Conservation (phyloP, 2,888 invertebrate species). For the Drosophila paracracens region DNA sequence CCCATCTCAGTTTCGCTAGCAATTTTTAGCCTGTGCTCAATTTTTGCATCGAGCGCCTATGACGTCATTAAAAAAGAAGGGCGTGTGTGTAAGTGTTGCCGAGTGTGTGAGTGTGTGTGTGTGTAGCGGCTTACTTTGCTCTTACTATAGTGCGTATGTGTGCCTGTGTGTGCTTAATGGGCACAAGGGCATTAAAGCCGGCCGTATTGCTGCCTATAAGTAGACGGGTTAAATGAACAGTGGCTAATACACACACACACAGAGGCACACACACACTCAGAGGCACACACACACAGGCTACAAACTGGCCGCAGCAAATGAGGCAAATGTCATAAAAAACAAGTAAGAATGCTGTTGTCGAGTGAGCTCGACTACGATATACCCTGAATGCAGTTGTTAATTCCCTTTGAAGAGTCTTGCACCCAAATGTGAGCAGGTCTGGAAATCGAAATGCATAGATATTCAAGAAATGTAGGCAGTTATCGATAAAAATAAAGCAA, state of each 20-base stretch:
- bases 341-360: too few species aligned
- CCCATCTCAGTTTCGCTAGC: conserved; percentile 1
- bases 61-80: conserved; percentile 53
- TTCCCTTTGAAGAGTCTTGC: too few species aligned
- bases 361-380: too few species aligned
- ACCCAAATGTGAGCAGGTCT: too few species aligned
- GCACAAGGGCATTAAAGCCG: conserved; percentile 72
- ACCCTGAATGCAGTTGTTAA: too few species aligned
- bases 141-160: conserved; percentile 40
- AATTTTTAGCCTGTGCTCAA: conserved; percentile 27
- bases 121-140: conserved; percentile 52
- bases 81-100: conserved; percentile 5
- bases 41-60: conserved; percentile 58
- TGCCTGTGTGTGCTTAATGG: conserved; percentile 47
- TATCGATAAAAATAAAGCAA: too few species aligned
- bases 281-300: neutral
- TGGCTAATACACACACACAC: conserved; percentile 34
- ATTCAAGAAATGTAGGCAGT: too few species aligned
- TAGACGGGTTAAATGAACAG: conserved; percentile 59
- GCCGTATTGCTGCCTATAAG: conserved; percentile 55
- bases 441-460: too few species aligned
- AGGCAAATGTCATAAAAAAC: conserved; percentile 29
- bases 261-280: neutral
- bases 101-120: conserved; percentile 2
- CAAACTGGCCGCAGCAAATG: conserved; percentile 37